These are phyloP conservation scores for Cyprinella venusta DNA, from an alignment of 2,797 vertebrate genomes.

Conservation along the genomic window DNA sequence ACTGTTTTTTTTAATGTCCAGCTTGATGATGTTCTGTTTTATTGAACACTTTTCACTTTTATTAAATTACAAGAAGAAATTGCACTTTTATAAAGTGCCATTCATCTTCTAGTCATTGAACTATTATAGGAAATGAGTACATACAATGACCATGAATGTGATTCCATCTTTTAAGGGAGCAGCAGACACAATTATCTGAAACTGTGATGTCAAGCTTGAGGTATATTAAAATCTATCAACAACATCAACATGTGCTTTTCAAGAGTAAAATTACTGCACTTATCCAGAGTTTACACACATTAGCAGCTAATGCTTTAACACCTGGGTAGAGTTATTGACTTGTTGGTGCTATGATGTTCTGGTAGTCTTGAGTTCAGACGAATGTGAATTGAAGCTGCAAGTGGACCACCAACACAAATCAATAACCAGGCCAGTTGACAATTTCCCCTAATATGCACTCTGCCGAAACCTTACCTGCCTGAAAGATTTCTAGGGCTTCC, in stretches of 20 bases:
- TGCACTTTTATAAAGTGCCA: not conserved
- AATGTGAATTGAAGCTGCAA: constrained; percentile 27
- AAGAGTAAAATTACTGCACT: not conserved
- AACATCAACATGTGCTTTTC: not conserved
- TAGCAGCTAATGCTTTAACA: constrained; percentile 7
- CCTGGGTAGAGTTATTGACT: constrained; percentile 16
- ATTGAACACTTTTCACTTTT: not conserved
- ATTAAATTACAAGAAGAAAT: not conserved
- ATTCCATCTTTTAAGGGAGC: not conserved
- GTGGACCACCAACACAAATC: constrained; percentile 56
- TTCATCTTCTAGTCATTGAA: too few species aligned
- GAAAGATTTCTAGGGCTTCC: constrained; percentile 19
- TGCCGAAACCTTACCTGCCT: constrained; percentile 35
- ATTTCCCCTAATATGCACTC: constrained; percentile 56
- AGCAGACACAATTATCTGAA: not conserved
- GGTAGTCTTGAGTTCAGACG: constrained; percentile 54
- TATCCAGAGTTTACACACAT: constrained; percentile 8
- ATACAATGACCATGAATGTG: not conserved
- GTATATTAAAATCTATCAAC: not conserved
- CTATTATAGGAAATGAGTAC: not conserved
- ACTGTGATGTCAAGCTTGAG: not conserved
- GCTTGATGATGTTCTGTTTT: not conserved
- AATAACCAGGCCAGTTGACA: constrained; percentile 60
- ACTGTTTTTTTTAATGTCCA: not conserved
- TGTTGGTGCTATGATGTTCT: constrained; percentile 31